A percentile compares a stretch with the other conserved stretches of the same genome.
These are phyloP conservation scores for Ennomos erosarius DNA, from an alignment of 2,888 invertebrate genomes.

Conservation along the genomic window DNA sequence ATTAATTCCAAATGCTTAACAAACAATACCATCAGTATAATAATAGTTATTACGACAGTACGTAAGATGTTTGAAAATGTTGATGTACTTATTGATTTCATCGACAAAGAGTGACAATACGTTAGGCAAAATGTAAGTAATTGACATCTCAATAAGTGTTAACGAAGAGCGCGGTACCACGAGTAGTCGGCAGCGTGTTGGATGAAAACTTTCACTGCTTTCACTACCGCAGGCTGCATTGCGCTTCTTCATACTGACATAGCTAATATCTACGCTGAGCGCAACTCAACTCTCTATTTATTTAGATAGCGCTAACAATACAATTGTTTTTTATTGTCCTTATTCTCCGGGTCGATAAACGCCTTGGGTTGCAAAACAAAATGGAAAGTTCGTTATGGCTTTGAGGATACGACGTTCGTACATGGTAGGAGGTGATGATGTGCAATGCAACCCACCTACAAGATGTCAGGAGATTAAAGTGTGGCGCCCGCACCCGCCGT, in stretches of 20 bases:
- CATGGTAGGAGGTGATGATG: slow-evolving; percentile 73
- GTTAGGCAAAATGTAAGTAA: slow-evolving; percentile 36
- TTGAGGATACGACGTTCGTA: slow-evolving; percentile 61
- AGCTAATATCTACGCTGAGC: slow-evolving; percentile 54
- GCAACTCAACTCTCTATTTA: slow-evolving; percentile 77
- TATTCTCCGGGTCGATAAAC: slow-evolving; percentile 67
- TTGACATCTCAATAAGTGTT: slow-evolving; percentile 53
- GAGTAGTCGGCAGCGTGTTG: slow-evolving; percentile 44
- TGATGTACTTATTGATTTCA: background rate
- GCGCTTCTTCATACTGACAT: slow-evolving; percentile 62
- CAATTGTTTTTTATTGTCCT: slow-evolving; percentile 73
- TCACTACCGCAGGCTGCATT: slow-evolving; percentile 71
- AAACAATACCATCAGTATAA: too few relatives aligned
- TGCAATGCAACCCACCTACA: slow-evolving; percentile 75
- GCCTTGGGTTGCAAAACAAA: slow-evolving; percentile 70
- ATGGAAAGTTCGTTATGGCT: slow-evolving; percentile 73
- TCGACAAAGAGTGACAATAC: background rate
- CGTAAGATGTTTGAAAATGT: too few relatives aligned
- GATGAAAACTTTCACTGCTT: slow-evolving; percentile 80
- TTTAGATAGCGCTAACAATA: slow-evolving; percentile 73
- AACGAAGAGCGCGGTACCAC: slow-evolving; percentile 56
- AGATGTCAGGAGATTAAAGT: slow-evolving; percentile 62
- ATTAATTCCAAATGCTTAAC: too few relatives aligned
- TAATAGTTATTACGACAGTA: too few relatives aligned
- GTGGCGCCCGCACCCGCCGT: slow-evolving; percentile 60